A percentile compares a stretch with the other conserved stretches of the same genome.
These are phyloP conservation scores for Lepus oiostolus DNA, from an alignment of 2,797 vertebrate genomes.

Conservation along the genomic window DNA sequence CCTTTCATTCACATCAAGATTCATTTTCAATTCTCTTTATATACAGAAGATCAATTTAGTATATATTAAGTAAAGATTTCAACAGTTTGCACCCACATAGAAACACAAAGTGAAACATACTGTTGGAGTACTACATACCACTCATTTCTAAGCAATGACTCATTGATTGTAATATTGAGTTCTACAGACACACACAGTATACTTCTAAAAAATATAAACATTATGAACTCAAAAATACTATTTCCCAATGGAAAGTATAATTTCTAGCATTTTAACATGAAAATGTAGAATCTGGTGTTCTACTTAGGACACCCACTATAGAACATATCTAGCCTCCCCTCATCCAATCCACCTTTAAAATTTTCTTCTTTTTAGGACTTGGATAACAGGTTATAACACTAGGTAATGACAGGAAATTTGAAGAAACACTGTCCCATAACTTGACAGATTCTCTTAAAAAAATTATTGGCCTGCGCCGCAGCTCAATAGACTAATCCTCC, in stretches of 20 bases:
- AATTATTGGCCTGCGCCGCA: not conserved
- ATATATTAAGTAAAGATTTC: too few relatives aligned
- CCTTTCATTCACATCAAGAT: too few relatives aligned
- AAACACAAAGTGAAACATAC: too few relatives aligned
- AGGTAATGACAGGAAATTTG: not conserved
- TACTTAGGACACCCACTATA: not conserved
- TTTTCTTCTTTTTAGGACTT: not conserved
- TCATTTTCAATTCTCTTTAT: too few relatives aligned
- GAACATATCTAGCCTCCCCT: not conserved
- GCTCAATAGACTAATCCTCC: too few relatives aligned
- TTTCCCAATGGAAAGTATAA: not conserved
- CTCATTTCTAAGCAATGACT: slow-evolving; percentile 28
- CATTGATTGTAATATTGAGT: not conserved
- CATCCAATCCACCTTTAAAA: not conserved
- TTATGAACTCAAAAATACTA: not conserved
- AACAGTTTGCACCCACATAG: too few relatives aligned
- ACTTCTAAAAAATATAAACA: slow-evolving; percentile 11
- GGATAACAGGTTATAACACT: not conserved
- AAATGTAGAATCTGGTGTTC: not conserved
- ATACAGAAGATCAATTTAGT: too few relatives aligned
- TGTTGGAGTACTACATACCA: not conserved
- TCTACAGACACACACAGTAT: not conserved
- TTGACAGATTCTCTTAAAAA: not conserved
- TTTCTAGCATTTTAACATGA: slow-evolving; percentile 5
- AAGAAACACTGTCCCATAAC: not conserved